Evolutionary conservation across 2,888 invertebrate genomes (phyloP), one percentile per base, ranked within the genome.

Genomic region (Melieria picta): DNA sequence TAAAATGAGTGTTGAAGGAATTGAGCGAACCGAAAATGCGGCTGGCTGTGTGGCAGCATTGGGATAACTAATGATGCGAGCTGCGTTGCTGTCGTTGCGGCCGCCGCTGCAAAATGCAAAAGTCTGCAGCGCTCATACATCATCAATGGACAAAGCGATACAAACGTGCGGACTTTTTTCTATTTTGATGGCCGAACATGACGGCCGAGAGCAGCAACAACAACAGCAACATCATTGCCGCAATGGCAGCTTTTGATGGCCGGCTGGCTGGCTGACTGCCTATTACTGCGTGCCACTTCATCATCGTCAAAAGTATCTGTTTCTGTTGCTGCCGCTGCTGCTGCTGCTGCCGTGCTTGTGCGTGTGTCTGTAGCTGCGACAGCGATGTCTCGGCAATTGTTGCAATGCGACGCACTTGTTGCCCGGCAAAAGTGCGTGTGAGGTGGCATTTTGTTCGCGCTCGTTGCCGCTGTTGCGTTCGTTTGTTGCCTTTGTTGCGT

Each of bases 161-260:
- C 5, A 42, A 30, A 30, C 1, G 9, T 30, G 10, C 50, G 30
- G 30, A 16, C 48, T 13, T 5, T 48, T 42, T 42, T 47, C 64
- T 16, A 50, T 42, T 64, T 64, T 64, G 64, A 64, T n/a, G 64
- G 64, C 64, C 13, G 48, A 48, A 63, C 63, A 63, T 63, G 63
- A 47, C 63, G 63, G 42, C n/a, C 63, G 52, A 50, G 42, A 64
- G 64, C 42, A 42, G 50, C 52, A 50, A 50, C 52, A 64, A 52
- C 43, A 65, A 52, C 11, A 30, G 30, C 43, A 52, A 11, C 64
- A 65, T 50, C 30, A 47, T 45, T 60, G 30, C 13, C 43, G 60
- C 5, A 43, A 60, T 60, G 43, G 7, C 60, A 60, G 13, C 60
- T 60, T n/a, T 42, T 16, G 10, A 60, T n/a, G 43, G 7, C 5